A percentile compares a stretch with the other conserved stretches of the same genome.
phyloP scores from a whole-genome alignment of 1,140 invertebrate species.

The Belonocnema kinseyi region DNA sequence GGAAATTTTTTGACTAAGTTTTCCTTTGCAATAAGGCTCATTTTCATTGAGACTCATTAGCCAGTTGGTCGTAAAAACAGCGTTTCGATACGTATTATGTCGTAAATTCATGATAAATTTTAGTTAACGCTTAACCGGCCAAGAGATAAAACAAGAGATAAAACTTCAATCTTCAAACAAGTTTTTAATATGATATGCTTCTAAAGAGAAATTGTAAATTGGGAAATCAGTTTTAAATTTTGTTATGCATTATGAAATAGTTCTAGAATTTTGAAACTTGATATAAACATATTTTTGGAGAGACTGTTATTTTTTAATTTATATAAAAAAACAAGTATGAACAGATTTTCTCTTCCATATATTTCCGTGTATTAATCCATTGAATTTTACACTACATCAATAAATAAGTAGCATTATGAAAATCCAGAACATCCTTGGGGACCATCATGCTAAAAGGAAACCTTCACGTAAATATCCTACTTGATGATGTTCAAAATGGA shows the following conservation, averaged over 20 bases:
- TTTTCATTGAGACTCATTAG: slow-evolving; percentile 2
- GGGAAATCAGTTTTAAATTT: no score
- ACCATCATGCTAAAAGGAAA: slow-evolving; percentile 4
- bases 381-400: neutral
- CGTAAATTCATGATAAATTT: neutral
- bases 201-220: no score
- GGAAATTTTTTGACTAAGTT: neutral
- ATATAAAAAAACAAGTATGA: no score
- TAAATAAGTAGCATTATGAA: slow-evolving; percentile 18
- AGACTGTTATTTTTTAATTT: no score
- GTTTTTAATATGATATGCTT: no score
- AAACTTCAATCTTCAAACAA: no score
- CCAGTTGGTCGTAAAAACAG: neutral
- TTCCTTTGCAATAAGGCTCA: neutral
- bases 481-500: slow-evolving; percentile 23
- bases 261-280: no score
- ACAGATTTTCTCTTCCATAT: neutral
- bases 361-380: neutral
- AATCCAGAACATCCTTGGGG: neutral
- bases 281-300: no score
- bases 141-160: neutral
- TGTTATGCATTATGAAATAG: no score
- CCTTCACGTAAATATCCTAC: slow-evolving; percentile 3
- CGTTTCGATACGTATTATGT: neutral
- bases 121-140: neutral